A percentile compares a stretch with the other conserved stretches of the same genome.
Conservation (phyloP, 2,113 vertebrate genomes). For the Sphyrna mokarran region DNA sequence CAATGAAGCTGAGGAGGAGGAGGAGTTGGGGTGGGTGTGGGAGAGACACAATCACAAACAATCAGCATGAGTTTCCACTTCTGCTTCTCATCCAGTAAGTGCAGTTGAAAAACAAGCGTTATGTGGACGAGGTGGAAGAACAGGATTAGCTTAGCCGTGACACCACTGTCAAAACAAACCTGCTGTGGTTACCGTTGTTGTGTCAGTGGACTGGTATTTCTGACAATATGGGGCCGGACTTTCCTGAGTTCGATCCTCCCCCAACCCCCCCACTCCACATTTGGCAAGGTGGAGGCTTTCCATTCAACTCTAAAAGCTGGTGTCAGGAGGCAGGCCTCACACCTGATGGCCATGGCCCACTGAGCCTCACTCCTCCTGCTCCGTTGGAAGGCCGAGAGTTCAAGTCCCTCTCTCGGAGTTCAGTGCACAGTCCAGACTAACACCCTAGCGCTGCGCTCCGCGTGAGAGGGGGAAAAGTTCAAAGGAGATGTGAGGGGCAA, state of each 20-base stretch:
- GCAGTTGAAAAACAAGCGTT: not conserved
- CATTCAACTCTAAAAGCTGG: not conserved
- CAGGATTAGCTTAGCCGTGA: not conserved
- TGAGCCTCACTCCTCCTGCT: no score
- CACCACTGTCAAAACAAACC: not conserved
- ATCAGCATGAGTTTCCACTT: not conserved
- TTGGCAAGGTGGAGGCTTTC: not conserved
- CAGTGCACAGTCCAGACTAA: not conserved
- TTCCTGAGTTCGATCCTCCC: not conserved
- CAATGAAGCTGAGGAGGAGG: not conserved
- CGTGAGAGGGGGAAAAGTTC: no score
- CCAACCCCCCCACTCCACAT: not conserved
- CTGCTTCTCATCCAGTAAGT: not conserved
- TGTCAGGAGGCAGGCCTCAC: not conserved
- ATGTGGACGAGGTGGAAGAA: not conserved
- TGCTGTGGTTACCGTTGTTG: not conserved
- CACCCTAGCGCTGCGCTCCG: no score
- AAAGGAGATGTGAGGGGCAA: no score
- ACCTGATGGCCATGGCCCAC: not conserved
- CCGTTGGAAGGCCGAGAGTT: not conserved
- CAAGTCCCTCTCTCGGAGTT: not conserved
- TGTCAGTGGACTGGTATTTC: not conserved
- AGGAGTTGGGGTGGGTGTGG: not conserved
- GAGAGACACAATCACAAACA: not conserved
- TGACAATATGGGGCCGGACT: not conserved